phyloP scores from a whole-genome alignment of 2,113 vertebrate species.

The Prionailurus viverrinus region DNA sequence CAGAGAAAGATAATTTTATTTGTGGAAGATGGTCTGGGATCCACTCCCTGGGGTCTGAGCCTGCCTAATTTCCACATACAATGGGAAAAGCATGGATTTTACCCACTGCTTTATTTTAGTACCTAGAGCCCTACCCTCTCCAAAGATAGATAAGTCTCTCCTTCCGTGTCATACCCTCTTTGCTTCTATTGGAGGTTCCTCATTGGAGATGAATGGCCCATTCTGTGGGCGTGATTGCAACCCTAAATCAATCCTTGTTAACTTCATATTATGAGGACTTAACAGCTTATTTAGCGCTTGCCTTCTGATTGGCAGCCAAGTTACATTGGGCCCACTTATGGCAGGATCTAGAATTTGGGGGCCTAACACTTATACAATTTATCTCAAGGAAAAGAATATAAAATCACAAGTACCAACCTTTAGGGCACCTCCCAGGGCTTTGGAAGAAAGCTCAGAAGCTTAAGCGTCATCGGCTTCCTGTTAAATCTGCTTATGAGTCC shows the following conservation, averaged over 20 bases:
- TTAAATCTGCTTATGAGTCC: neutral
- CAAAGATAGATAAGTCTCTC: neutral
- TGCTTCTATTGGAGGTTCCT: neutral
- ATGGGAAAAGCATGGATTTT: neutral
- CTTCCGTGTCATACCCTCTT: neutral
- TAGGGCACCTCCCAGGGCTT: neutral
- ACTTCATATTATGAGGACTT: neutral
- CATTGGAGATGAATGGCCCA: neutral
- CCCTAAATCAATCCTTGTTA: neutral
- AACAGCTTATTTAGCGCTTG: neutral
- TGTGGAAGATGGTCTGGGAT: neutral
- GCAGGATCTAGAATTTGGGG: neutral
- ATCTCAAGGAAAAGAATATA: neutral
- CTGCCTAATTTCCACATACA: neutral
- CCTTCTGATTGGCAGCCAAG: neutral
- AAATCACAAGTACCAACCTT: neutral
- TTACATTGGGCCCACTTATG: neutral
- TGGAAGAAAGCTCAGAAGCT: neutral
- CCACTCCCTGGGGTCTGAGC: neutral
- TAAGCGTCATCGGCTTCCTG: neutral
- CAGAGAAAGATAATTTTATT: neutral
- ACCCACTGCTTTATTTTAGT: neutral
- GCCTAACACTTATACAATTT: neutral
- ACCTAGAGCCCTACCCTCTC: neutral
- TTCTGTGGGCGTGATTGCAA: neutral